A percentile compares a stretch with the other conserved stretches of the same genome.
phyloP scores from a whole-genome alignment of 2,797 vertebrate species.

The Falco naumanni region DNA sequence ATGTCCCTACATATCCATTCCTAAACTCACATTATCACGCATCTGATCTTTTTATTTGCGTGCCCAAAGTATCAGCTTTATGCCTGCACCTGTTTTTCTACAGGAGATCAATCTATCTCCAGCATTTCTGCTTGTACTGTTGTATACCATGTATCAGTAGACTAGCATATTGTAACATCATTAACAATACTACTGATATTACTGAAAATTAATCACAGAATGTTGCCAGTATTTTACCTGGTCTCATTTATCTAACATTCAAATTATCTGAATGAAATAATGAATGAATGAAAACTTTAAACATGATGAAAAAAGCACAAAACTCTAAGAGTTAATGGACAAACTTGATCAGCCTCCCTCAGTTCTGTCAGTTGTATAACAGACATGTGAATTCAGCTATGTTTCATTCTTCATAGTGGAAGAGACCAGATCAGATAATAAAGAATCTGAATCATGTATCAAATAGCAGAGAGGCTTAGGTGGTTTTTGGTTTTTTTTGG shows the following conservation, averaged over 20 bases:
- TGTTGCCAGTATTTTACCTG: not conserved
- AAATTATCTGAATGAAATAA: not conserved
- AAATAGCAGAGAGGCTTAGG: not conserved
- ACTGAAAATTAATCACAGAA: not conserved
- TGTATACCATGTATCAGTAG: not conserved
- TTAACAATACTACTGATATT: not conserved
- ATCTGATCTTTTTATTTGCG: not conserved
- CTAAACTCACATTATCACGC: constrained; percentile 3
- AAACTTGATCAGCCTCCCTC: not conserved
- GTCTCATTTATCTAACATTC: not conserved
- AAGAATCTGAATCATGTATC: not conserved
- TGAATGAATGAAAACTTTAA: not conserved
- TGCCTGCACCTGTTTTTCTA: not conserved
- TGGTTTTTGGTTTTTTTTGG: not conserved
- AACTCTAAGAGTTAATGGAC: not conserved
- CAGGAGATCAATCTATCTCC: not conserved
- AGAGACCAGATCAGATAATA: not conserved
- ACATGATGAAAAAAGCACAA: not conserved
- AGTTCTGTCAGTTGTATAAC: not conserved
- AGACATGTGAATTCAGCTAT: not conserved
- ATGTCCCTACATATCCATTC: not conserved
- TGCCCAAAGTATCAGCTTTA: not conserved
- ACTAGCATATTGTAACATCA: not conserved
- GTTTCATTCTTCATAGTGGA: not conserved
- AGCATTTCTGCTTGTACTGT: not conserved